phyloP scores from a whole-genome alignment of 2,797 vertebrate species.

The Falco cherrug region DNA sequence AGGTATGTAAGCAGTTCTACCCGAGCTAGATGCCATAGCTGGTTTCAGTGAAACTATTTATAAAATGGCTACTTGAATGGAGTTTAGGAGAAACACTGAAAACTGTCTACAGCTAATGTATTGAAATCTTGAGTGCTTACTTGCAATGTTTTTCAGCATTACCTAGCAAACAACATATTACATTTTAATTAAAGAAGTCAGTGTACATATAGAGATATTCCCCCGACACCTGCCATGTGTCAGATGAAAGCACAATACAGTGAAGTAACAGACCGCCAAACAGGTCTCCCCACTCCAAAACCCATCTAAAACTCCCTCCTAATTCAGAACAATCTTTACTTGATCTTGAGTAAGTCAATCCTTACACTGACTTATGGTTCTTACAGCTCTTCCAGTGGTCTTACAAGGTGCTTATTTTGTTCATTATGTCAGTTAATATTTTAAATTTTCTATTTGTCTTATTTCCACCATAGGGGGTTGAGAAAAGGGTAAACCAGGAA shows the following conservation, averaged over 20 bases:
- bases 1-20: not conserved
- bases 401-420: not conserved
- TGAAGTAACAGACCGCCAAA: not conserved
- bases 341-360: not conserved
- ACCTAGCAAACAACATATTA: not conserved
- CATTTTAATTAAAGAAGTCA: not conserved
- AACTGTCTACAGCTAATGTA: not conserved
- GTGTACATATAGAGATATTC: not conserved
- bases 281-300: not conserved
- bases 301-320: not conserved
- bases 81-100: not conserved
- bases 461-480: not conserved
- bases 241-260: not conserved
- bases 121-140: not conserved
- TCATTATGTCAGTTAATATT: not conserved
- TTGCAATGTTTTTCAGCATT: not conserved
- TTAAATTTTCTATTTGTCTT: not conserved
- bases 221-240: accelerated
- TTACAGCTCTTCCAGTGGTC: not conserved
- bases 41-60: constrained; percentile 29
- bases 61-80: not conserved
- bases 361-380: not conserved
- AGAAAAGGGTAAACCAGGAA: not conserved
- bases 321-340: not conserved
- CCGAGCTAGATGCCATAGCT: not conserved